A percentile compares a stretch with the other conserved stretches of the same genome.
These are phyloP conservation scores for Hymenochirus boettgeri DNA, from an alignment of 2,113 vertebrate species.

Conservation along the genomic window DNA sequence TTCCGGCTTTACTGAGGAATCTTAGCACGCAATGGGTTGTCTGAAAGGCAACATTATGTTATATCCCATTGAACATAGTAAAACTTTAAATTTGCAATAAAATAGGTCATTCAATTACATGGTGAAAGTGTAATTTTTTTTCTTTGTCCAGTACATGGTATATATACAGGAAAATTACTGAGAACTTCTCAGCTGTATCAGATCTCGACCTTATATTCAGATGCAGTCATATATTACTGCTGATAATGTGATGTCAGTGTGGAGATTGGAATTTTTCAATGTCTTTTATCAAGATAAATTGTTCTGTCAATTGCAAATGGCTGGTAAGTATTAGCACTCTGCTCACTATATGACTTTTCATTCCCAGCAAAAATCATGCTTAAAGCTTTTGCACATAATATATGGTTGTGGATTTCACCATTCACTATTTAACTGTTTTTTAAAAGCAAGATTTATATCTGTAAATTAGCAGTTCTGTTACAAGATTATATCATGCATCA, in stretches of 20 bases:
- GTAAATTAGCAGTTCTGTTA: conserved; percentile 88
- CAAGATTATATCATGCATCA: conserved; percentile 86
- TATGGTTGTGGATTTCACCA: conserved; percentile 77
- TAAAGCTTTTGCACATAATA: conserved; percentile 84
- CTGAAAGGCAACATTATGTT: conserved; percentile 70
- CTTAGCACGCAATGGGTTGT: conserved; percentile 56
- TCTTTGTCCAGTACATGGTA: conserved; percentile 64
- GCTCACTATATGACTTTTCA: conserved; percentile 78
- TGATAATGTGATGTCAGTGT: conserved; percentile 89
- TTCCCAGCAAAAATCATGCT: conserved; percentile 80
- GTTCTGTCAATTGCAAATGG: conserved; percentile 89
- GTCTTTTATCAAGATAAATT: conserved; percentile 95
- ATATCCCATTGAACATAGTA: conserved; percentile 71
- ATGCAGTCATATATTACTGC: conserved; percentile 85
- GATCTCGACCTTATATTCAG: conserved; percentile 82
- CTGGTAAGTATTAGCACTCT: conserved; percentile 77
- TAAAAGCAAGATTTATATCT: conserved; percentile 91
- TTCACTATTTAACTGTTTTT: conserved; percentile 92
- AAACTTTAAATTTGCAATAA: conserved; percentile 71
- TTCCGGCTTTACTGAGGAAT: conserved; percentile 51
- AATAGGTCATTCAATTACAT: conserved; percentile 75
- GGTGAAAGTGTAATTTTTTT: conserved; percentile 60
- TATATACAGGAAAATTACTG: conserved; percentile 69
- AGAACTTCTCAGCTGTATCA: conserved; percentile 60
- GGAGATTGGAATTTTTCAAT: conserved; percentile 92